Evolutionary conservation across 1,140 invertebrate species (phyloP), one percentile per base, ranked within the genome.

Genomic region (Drosophila busckii): DNA sequence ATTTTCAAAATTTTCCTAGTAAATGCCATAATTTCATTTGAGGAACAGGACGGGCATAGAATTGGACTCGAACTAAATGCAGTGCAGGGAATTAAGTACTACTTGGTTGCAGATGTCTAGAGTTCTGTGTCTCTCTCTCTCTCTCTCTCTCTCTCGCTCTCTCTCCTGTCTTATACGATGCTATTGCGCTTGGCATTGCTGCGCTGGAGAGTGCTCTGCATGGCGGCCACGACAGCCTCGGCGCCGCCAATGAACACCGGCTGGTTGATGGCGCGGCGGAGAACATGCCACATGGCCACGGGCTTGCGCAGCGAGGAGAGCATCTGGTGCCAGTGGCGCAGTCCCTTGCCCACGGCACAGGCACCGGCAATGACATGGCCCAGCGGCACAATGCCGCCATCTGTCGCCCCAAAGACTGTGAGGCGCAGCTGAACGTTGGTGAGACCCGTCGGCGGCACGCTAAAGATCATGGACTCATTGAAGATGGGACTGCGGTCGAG

Each of bases 311-410:
- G 89, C 10, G 93, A 93, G n/a, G 91, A 89, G 50, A 95, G 88
- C 94, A 95, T 95, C 87, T 95, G 94, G 65, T 92, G 92, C 94
- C 94, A 96, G 76, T 95, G 94, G 32, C 90, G 91, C n/a, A 93
- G 75, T 0, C 93, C 90, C 70, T 92, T 92, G 22, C 93, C 94
- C 2, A 89, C 89, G 1, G 92, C 90, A 55, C 91, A 90, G 17
- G 91, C 90, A 8, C 93, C 93, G 2, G 94, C 89, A 19, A 94
- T 91, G 13, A 95, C 92, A 80, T 94, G 93, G 1, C 93, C 93
- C 16, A 94, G 88, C 0, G 92, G 89, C 35, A 88, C 87, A 0
- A 90, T 88, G 12, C 89, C 89, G 19, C 89, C 89, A 1, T 88
- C 85, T 0, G 90, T 89, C 10, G 93, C 92, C 32, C 92, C 91